A percentile compares a stretch with the other conserved stretches of the same genome.
Evolutionary conservation across 2,113 vertebrate genomes (phyloP).

Genomic region (Ctenodactylus gundi): DNA sequence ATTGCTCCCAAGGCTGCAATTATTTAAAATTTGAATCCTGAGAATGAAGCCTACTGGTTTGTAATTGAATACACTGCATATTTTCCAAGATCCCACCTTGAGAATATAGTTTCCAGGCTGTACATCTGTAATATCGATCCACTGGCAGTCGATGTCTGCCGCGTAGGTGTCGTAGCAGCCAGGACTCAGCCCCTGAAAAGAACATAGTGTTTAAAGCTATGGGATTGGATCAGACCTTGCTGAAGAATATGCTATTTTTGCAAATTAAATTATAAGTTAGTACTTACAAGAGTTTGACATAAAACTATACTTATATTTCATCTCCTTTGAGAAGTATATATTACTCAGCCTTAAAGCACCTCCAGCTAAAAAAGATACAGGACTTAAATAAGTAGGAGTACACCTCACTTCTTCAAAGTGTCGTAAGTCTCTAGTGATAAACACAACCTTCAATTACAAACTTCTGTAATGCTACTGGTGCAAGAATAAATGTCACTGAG

Average conservation of each 20-base stretch:
- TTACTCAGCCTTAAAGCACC: constrained; percentile 45
- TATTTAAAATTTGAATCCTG: not conserved
- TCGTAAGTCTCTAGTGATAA: not conserved
- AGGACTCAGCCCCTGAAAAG: constrained; percentile 93
- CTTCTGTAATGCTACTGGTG: not conserved
- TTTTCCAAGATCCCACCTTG: constrained; percentile 86
- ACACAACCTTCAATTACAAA: constrained; percentile 14
- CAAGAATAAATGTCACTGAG: not conserved
- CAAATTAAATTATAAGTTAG: constrained; percentile 50
- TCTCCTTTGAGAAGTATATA: constrained; percentile 45
- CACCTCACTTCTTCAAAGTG: not conserved
- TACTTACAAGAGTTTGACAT: constrained; percentile 49
- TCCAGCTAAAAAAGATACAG: constrained; percentile 54
- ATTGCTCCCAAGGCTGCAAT: not conserved
- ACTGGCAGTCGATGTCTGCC: constrained; percentile 98
- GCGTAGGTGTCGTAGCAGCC: constrained; percentile 98
- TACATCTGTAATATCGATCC: constrained; percentile 99
- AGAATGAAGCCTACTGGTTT: not conserved
- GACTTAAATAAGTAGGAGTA: constrained; percentile 23
- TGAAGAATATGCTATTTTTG: constrained; percentile 25
- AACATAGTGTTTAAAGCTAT: not conserved
- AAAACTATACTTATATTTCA: constrained; percentile 41
- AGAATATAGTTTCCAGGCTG: constrained; percentile 97
- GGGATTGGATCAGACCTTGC: not conserved
- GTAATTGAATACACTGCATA: not conserved